Evolutionary conservation across 92 coral and sea anemone genomes (phyloP).

Genomic region (Porites lobata): DNA sequence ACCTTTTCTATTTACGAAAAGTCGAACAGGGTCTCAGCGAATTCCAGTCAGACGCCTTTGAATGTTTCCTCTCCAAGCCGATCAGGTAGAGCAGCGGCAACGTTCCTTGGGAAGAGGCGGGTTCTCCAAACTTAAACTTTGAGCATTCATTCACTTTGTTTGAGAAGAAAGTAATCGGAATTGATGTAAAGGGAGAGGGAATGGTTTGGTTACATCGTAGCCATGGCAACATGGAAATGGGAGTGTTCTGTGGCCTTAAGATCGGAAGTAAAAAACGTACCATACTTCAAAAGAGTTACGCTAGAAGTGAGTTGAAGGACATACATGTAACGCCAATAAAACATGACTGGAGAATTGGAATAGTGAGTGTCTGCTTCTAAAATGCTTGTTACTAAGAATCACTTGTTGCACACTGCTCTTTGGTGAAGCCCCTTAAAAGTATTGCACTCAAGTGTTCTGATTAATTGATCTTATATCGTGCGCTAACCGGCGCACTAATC

Average conservation of each 20-base stretch:
- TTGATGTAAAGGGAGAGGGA: neutral
- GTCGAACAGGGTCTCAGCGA: neutral
- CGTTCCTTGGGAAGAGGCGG: too few species aligned
- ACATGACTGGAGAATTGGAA: neutral
- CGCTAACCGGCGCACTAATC: too few species aligned
- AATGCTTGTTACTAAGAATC: too few species aligned
- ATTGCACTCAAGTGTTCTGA: too few species aligned
- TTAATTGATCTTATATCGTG: too few species aligned
- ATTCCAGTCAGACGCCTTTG: neutral
- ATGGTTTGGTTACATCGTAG: neutral
- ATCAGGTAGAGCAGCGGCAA: neutral
- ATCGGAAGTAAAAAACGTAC: neutral
- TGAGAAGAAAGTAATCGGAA: neutral
- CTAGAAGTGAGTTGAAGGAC: neutral
- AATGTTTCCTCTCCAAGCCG: neutral
- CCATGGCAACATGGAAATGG: neutral
- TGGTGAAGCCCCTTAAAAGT: too few species aligned
- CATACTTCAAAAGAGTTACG: neutral
- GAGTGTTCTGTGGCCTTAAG: neutral
- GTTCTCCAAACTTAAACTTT: too few species aligned
- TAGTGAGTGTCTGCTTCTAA: neutral
- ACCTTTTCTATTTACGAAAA: constrained; percentile 2
- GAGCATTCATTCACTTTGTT: neutral
- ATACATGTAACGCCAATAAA: too few species aligned
- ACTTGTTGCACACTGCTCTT: neutral